These are phyloP conservation scores for Motacilla alba DNA, from an alignment of 2,113 vertebrate species.

Conservation along the genomic window DNA sequence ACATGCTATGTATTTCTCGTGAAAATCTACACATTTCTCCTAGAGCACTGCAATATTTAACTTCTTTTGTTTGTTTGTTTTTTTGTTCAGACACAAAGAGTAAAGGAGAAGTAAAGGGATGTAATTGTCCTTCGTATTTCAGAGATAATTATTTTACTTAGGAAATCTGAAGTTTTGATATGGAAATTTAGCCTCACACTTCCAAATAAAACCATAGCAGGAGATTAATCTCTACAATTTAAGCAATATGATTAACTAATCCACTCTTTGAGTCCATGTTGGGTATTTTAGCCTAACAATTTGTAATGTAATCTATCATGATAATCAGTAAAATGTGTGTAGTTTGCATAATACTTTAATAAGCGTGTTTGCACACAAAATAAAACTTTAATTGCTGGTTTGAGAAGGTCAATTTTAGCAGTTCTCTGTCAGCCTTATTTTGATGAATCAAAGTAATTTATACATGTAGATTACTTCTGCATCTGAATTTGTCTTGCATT, in stretches of 20 bases:
- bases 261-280: conserved; percentile 26
- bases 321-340: conserved; percentile 50
- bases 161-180: not conserved
- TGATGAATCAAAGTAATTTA: conserved; percentile 33
- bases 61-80: not conserved
- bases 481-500: not conserved
- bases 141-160: not conserved
- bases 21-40: not conserved
- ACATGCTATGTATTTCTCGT: not conserved
- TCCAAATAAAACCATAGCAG: conserved; percentile 2
- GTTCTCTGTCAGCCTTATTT: conserved; percentile 19
- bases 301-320: conserved; percentile 41
- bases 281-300: not conserved
- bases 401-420: not conserved
- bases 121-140: not conserved
- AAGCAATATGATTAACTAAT: conserved; percentile 51
- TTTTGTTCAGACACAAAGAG: not conserved
- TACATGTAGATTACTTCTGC: not conserved
- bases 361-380: conserved; percentile 7
- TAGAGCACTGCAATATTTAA: not conserved
- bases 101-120: not conserved
- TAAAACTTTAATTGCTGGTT: conserved; percentile 44
- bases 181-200: conserved; percentile 21
- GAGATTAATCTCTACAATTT: conserved; percentile 24
- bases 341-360: conserved; percentile 61